Percentiles rank a stretch among this genome's conserved stretches.
Evolutionary conservation across 2,888 invertebrate species (phyloP).

Genomic region (Metellina segmentata): DNA sequence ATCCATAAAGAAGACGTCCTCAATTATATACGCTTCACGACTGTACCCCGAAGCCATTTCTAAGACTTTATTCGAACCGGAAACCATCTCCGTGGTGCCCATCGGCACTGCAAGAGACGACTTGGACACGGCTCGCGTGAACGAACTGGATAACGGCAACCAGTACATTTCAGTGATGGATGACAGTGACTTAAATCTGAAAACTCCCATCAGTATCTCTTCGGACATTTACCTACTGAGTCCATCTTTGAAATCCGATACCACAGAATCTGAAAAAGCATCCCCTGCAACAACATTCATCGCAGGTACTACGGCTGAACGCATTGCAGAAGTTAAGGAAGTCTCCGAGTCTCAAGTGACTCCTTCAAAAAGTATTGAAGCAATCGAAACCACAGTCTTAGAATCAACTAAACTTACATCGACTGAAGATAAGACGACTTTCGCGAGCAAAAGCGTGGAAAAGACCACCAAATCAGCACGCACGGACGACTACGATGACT

Average conservation of each 20-base stretch:
- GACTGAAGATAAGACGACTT: neutral
- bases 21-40: constrained; percentile 12
- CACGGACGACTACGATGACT: constrained; percentile 70
- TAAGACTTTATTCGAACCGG: constrained; percentile 8
- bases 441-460: constrained; percentile 30
- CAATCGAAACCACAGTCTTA: neutral
- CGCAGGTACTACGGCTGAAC: too few species aligned
- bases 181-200: constrained; percentile 50
- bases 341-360: neutral
- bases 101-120: constrained; percentile 61
- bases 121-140: constrained; percentile 65
- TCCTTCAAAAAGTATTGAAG: neutral
- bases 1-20: constrained; percentile 56
- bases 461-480: constrained; percentile 31
- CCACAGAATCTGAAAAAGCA: neutral
- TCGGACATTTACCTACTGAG: constrained; percentile 29
- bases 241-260: constrained; percentile 56
- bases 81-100: constrained; percentile 14
- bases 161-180: constrained; percentile 57
- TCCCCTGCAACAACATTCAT: neutral
- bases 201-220: constrained; percentile 25
- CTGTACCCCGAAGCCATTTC: constrained; percentile 28
- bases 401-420: neutral
- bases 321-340: neutral
- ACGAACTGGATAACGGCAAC: constrained; percentile 64